Evolutionary conservation across 2,888 invertebrate species (phyloP), one percentile per base, ranked within the genome.

Genomic region (Lasius fuliginosus): DNA sequence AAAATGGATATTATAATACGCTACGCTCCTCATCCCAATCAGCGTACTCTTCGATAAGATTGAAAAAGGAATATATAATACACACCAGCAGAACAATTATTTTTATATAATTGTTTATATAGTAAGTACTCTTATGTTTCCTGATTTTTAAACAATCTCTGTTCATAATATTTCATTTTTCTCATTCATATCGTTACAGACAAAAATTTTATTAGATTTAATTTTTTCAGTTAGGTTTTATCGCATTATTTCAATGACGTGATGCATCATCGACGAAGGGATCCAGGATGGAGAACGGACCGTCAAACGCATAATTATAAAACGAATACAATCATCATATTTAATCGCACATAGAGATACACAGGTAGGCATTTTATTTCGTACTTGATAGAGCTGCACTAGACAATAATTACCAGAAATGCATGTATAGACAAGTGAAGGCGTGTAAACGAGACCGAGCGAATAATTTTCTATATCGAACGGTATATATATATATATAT

Each of bases 311-410:
- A 4, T 30, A 65, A 65, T 42, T 15, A 49, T 12, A 33, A 27
- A 60, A 68, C 6, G 9, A 74, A 12, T 46, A 36, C 46, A 64
- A 46, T 8, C 42, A 42, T 56, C n/a, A n/a, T 69, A 40, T 81
- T 90, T 83, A 82, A 68, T 90, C 87, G 85, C 85, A 90, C 88
- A 85, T 87, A 40, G 15, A 86, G 83, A 90, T 90, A 90, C 87
- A 90, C 88, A 91, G 88, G 87, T 91, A 90, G 90, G 86, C 90
- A 90, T 85, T 83, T 90, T 88, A 89, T 89, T 92, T 88, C 86
- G 84, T 89, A 88, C 82, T 86, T 85, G 87, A 84, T 90, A 90
- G 77, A 77, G 83, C 88, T 89, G 85, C 87, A 87, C 76, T 87
- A 90, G 87, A 89, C 84, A 89, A 85, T 86, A 68, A 88, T 91